Percentiles rank a stretch among this genome's conserved stretches.
Evolutionary conservation across 2,888 invertebrate genomes (phyloP).

Genomic region (Ophion obscuratus): DNA sequence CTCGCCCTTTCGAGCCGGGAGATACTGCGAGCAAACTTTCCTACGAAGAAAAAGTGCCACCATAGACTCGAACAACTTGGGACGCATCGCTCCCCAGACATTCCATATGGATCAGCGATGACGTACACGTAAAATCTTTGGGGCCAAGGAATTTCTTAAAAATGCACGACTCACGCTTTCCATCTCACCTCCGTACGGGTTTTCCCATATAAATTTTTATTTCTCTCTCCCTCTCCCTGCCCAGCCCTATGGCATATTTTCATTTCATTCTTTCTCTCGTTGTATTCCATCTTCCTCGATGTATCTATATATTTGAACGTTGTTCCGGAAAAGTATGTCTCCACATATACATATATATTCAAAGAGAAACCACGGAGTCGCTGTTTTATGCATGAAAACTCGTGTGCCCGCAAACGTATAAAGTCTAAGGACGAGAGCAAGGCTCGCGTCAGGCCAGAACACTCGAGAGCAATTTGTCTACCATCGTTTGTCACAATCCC

Average conservation of each 20-base stretch:
- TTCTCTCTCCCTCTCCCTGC: conserved; percentile 32
- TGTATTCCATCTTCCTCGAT: not conserved
- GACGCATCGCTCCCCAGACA: conserved; percentile 50
- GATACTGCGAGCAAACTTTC: conserved; percentile 14
- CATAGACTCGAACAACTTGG: not conserved
- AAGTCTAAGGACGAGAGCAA: conserved; percentile 64
- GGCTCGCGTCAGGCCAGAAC: conserved; percentile 42
- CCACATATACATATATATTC: conserved; percentile 48
- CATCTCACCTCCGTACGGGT: conserved; percentile 48
- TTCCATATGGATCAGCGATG: conserved; percentile 50
- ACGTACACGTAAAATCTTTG: conserved; percentile 56
- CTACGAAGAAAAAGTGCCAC: conserved; percentile 22
- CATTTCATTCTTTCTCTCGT: conserved; percentile 24
- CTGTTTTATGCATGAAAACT: conserved; percentile 70
- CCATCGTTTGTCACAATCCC: conserved; percentile 57
- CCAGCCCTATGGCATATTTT: conserved; percentile 35
- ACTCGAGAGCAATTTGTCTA: conserved; percentile 51
- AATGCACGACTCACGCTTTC: conserved; percentile 27
- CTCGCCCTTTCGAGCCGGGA: not conserved
- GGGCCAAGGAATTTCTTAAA: conserved; percentile 45
- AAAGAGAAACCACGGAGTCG: conserved; percentile 49
- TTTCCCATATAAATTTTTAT: conserved; percentile 44
- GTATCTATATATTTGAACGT: conserved; percentile 17
- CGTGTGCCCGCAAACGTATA: conserved; percentile 55
- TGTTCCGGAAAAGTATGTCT: conserved; percentile 41